Conservation (phyloP, 1,140 invertebrate species). For the Drosophila bocki region DNA sequence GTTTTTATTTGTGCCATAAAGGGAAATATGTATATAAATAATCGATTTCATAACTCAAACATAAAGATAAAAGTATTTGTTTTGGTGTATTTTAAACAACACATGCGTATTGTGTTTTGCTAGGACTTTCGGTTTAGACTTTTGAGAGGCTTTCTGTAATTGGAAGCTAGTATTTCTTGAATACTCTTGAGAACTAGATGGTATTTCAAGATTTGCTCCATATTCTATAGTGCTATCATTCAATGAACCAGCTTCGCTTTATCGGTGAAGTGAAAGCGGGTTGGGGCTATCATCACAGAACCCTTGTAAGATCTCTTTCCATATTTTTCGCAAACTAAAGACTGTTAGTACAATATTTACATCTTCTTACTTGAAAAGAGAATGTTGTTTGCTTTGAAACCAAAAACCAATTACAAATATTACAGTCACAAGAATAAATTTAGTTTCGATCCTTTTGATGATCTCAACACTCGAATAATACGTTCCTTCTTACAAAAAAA, state of each 20-base stretch:
- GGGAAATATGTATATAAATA: neutral
- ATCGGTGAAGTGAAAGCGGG: neutral
- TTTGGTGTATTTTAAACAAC: neutral
- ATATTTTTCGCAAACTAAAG: neutral
- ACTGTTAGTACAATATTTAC: neutral
- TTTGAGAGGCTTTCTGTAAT: neutral
- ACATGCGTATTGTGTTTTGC: neutral
- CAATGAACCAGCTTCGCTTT: neutral
- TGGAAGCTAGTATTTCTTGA: too few relatives aligned
- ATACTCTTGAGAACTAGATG: too few relatives aligned
- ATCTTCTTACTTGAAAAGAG: neutral
- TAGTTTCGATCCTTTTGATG: neutral
- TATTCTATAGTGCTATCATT: neutral
- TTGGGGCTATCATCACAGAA: neutral
- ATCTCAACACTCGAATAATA: neutral
- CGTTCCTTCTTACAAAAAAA: neutral
- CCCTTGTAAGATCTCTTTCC: too few relatives aligned
- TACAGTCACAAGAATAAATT: neutral
- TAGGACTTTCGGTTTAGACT: neutral
- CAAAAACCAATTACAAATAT: neutral
- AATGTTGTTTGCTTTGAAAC: constrained; percentile 13
- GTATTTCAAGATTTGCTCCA: neutral
- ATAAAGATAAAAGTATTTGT: constrained; percentile 5
- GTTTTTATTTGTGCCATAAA: constrained; percentile 13
- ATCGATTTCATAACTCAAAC: constrained; percentile 8